Evolutionary conservation across 2,113 vertebrate genomes (phyloP).

Genomic region (Campylomormyrus tamandua): DNA sequence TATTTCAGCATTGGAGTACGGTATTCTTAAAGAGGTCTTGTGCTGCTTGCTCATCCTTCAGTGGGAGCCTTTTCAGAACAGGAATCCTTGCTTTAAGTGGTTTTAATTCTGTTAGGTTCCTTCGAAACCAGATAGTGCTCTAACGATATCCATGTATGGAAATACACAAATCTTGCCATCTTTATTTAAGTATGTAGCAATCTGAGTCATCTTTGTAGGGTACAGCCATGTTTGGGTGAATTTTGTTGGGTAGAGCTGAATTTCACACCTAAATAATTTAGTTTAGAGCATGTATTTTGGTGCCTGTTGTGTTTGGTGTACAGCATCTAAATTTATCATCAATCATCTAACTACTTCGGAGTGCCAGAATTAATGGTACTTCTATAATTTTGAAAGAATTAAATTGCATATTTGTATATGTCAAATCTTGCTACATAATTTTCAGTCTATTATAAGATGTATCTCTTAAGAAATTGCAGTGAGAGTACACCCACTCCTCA

Average conservation of each 20-base stretch:
- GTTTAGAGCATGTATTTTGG: neutral
- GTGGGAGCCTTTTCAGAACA: neutral
- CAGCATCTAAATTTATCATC: neutral
- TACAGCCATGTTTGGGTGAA: neutral
- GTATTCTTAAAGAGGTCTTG: neutral
- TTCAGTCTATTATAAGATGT: neutral
- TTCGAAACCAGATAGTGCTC: neutral
- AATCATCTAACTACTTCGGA: neutral
- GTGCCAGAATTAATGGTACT: neutral
- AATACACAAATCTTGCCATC: neutral
- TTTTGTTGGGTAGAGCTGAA: neutral
- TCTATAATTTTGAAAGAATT: neutral
- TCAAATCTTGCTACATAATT: neutral
- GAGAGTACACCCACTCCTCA: neutral
- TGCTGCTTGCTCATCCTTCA: neutral
- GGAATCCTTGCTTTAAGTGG: neutral
- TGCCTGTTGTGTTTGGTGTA: neutral
- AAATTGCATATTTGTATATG: neutral
- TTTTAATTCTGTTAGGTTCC: neutral
- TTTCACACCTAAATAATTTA: neutral
- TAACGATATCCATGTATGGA: neutral
- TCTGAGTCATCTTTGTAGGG: neutral
- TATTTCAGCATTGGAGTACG: neutral
- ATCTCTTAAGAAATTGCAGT: neutral
- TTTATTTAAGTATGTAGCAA: neutral